Base-by-base conservation (phyloP, 2,888 invertebrate genomes). In the Zygogramma bicolorata region DNA sequence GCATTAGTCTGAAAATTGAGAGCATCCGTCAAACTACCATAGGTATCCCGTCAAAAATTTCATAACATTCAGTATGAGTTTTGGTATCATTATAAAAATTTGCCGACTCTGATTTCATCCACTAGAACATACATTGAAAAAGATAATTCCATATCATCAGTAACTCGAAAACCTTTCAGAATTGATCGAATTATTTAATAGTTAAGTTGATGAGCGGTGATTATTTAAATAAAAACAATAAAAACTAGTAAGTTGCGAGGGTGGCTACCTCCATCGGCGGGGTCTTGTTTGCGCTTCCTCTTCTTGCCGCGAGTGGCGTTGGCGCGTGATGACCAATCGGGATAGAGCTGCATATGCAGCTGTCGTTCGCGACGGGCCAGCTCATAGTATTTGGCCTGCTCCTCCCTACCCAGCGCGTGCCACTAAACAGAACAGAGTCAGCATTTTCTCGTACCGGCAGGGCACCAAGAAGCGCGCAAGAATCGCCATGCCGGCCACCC, bases 371-470 rank as follows among this genome's bases (percentile, higher is more conserved):
- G 97, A 88, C 98, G 93, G 89, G 99, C 99, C 94, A 98, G 97
- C 92, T 99, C 98, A 93, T 99, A 99, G 94, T 99, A 99, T 92
- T 98, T 98, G 91, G 97, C 96, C 92, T 99, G 99, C 92, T 99
- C 99, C 91, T 98, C 97, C 90, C 98, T 95, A 89, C 97, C 96
- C 92, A 99, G 93, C 89, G 97, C 97, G 93, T 99, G 99, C 99
- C 99, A 99, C 97, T 98, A 91, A 89, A 88, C 85, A 86, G 71
- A 85, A 84, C 80, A 85, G 77, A 84, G 81, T 84, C 82, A 85
- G 82, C 82, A 83, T 79, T 71, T 76, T 81, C 77, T 79, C 79
- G 81, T 75, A 80, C 81, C 79, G 90, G 88, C 81, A 80, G 90
- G 90, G 88, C 88, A 88, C 88, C 88, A 86, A 87, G 88, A 86